phyloP scores from a whole-genome alignment of 2,797 vertebrate species.

The Antrozous pallidus region DNA sequence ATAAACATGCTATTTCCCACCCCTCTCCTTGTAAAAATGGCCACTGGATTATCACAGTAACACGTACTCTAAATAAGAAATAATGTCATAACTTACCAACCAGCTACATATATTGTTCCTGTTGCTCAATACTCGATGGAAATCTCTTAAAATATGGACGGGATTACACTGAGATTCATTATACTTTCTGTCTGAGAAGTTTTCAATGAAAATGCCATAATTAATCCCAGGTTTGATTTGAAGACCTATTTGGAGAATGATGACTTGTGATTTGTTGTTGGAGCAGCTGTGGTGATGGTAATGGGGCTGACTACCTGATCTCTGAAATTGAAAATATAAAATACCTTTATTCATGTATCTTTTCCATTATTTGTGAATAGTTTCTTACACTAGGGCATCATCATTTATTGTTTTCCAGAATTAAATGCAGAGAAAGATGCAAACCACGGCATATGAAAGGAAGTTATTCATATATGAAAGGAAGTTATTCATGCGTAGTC shows the following conservation, averaged over 20 bases:
- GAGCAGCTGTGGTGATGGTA: constrained; percentile 1
- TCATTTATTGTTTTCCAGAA: constrained; percentile 43
- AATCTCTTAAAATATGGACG: background rate
- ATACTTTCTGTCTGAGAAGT: constrained; percentile 21
- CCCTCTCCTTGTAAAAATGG: background rate
- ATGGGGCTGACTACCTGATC: background rate
- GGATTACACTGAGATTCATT: background rate
- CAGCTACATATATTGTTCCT: background rate
- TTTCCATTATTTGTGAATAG: background rate
- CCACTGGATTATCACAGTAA: background rate
- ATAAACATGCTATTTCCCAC: background rate
- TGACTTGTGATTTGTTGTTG: constrained; percentile 46
- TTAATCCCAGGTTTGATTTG: constrained; percentile 24
- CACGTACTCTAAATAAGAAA: background rate
- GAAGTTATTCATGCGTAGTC: constrained; percentile 46
- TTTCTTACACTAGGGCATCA: background rate
- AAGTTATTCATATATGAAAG: constrained; percentile 57
- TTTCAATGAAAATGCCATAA: constrained; percentile 4
- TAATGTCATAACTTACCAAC: background rate
- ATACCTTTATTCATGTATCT: background rate
- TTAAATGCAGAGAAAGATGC: constrained; percentile 59
- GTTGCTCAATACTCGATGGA: background rate
- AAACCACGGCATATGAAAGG: constrained; percentile 40
- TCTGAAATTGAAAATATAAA: constrained; percentile 50
- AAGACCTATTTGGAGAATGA: background rate